Conservation (phyloP, 2,113 vertebrate genomes). For the Ciconia stormi region DNA sequence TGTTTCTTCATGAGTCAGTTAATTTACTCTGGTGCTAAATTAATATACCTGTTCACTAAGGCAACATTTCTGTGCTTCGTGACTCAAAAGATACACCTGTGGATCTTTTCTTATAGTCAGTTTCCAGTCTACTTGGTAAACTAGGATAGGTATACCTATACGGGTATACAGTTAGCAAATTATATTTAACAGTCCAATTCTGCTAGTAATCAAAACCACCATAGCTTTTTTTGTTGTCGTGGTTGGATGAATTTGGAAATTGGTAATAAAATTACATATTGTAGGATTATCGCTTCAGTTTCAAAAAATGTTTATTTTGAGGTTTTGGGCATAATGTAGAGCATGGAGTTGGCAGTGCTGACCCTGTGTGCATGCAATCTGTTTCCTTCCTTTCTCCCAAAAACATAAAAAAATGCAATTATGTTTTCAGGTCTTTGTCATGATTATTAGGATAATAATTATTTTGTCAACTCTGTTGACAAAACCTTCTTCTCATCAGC, state of each 20-base stretch:
- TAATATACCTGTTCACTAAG: background rate
- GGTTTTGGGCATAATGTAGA: background rate
- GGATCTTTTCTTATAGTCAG: background rate
- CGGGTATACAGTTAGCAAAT: background rate
- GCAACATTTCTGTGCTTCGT: background rate
- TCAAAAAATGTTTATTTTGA: background rate
- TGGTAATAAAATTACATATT: background rate
- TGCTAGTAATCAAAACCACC: background rate
- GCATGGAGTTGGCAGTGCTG: background rate
- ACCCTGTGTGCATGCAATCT: background rate
- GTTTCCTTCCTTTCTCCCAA: background rate
- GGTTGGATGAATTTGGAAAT: background rate
- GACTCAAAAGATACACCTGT: background rate
- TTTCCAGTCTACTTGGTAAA: background rate
- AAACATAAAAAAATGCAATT: background rate
- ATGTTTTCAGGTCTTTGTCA: background rate
- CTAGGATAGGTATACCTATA: background rate
- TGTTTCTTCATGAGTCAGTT: background rate
- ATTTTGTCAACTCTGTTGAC: background rate
- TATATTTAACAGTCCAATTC: background rate
- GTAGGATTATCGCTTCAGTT: background rate
- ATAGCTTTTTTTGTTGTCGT: background rate
- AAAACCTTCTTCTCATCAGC: background rate
- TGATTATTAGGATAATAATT: background rate
- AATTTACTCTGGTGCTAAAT: background rate